These are phyloP conservation scores for Diorhabda carinulata DNA, from an alignment of 1,140 invertebrate species.

Conservation along the genomic window DNA sequence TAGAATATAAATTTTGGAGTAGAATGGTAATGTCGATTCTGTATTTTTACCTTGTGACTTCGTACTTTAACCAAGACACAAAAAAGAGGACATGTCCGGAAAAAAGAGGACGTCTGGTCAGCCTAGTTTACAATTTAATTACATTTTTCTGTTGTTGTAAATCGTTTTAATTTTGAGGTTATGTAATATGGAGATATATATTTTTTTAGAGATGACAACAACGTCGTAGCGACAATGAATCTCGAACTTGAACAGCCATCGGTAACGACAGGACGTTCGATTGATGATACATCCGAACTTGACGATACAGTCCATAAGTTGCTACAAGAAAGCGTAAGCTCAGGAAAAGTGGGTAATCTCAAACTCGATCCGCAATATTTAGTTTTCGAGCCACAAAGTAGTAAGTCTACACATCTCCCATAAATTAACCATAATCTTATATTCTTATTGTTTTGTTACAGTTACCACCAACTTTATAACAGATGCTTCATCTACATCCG, in stretches of 20 bases:
- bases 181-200: not conserved
- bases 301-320: slow-evolving; percentile 47
- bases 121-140: no score
- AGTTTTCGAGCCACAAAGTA: slow-evolving; percentile 60
- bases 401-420: slow-evolving; percentile 48
- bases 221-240: slow-evolving; percentile 63
- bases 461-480: slow-evolving; percentile 45
- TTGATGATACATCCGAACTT: slow-evolving; percentile 50
- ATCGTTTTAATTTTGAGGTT: no score
- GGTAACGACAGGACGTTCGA: slow-evolving; percentile 55
- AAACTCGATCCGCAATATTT: slow-evolving; percentile 74
- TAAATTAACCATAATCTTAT: no score
- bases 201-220: slow-evolving; percentile 52
- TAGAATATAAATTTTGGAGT: no score
- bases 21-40: no score
- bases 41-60: no score
- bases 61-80: no score
- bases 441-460: slow-evolving; percentile 32
- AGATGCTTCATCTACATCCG: slow-evolving; percentile 34
- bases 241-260: slow-evolving; percentile 63
- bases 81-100: no score
- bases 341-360: slow-evolving; percentile 70
- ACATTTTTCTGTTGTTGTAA: no score
- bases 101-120: no score
- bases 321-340: slow-evolving; percentile 64